Base-by-base conservation (phyloP, 1,140 invertebrate genomes). In the Eupeodes corollae region DNA sequence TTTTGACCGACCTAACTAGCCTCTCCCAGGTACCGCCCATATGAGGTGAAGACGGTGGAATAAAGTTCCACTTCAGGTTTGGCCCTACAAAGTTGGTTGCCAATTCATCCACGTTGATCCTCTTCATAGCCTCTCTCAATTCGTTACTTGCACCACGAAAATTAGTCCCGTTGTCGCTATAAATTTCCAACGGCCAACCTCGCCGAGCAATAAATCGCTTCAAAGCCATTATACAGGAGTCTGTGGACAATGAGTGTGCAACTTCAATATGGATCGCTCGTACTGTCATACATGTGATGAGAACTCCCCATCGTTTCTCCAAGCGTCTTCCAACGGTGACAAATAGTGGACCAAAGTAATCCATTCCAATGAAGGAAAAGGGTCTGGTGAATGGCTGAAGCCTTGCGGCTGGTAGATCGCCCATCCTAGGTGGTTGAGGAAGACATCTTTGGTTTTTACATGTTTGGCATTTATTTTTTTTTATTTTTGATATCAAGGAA, bases 221-320 rank as follows among this genome's bases (percentile, higher is more conserved):
- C n/a, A n/a, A n/a, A n/a, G n/a, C n/a, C n/a, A n/a, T n/a, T n/a
- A n/a, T n/a, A n/a, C n/a, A n/a, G n/a, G n/a, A n/a, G n/a, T n/a
- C n/a, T n/a, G n/a, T n/a, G n/a, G n/a, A n/a, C n/a, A n/a, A n/a
- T n/a, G n/a, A n/a, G n/a, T n/a, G n/a, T n/a, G n/a, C 26, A 26
- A 42, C 18, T 34, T 34, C 39, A n/a, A 48, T 18, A 48, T 48
- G 68, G 5, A 68, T 48, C 1, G 63, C 65, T 19, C 58, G 32
- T 9, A 58, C 54, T 0, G 58, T 56, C 1, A 64, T 45, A 42
- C 64, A 70, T 1, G 67, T 69, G 46, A 71, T 69, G 3, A 72
- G 14, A 3, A 56, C 61, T 8, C 58, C 57, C 45, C 63, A 70
- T 5, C 60, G 49, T 47, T 70, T 70, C 31, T 59, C 51, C 3